Conservation (phyloP, 2,888 invertebrate genomes). For the Stratiomys singularior region DNA sequence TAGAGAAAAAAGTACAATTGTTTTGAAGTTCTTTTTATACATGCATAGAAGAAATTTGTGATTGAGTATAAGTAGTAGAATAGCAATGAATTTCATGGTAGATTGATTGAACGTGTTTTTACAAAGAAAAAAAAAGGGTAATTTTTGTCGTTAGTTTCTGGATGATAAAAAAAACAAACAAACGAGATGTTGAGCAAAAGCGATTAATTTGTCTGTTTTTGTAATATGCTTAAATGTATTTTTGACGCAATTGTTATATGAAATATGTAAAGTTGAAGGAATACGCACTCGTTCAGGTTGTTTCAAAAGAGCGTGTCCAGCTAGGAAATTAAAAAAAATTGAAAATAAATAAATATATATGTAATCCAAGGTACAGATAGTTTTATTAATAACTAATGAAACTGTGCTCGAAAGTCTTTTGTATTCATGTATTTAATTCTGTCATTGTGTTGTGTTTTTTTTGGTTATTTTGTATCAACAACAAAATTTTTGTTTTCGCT, state of each 20-base stretch:
- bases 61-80: constrained; percentile 10
- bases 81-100: constrained; percentile 10
- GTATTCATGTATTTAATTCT: background rate
- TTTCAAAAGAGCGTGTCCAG: constrained; percentile 38
- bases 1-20: constrained; percentile 28
- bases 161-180: background rate
- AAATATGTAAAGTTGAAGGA: background rate
- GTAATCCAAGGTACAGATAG: background rate
- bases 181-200: background rate
- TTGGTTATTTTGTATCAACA: too few species aligned
- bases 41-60: background rate
- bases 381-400: constrained; percentile 1
- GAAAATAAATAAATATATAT: constrained; percentile 34
- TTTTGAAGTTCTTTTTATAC: constrained; percentile 34
- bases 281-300: constrained; percentile 16
- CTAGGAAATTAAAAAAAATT: background rate
- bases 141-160: background rate
- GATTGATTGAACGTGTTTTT: background rate
- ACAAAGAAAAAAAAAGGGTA: too few species aligned
- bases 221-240: constrained; percentile 11
- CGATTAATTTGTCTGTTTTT: constrained; percentile 15
- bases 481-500: too few species aligned
- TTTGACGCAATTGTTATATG: constrained; percentile 17
- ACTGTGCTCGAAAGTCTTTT: background rate
- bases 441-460: background rate